Evolutionary conservation across 1,140 invertebrate genomes (phyloP).

Genomic region (Ceratoteleas bidentatus): DNA sequence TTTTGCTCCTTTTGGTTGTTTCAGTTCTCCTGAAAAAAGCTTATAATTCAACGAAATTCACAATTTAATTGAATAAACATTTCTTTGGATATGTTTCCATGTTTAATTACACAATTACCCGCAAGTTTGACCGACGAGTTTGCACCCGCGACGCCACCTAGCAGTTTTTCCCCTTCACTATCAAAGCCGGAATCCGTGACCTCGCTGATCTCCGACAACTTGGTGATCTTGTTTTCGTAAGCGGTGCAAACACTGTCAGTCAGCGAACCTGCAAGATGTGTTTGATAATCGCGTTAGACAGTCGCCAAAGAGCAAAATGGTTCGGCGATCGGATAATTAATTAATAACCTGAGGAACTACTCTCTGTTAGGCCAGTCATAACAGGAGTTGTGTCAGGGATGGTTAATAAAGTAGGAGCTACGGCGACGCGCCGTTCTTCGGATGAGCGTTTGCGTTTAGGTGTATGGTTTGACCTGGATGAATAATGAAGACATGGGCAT

Average conservation of each 20-base stretch:
- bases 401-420: slow-evolving; percentile 76
- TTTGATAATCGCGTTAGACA: not conserved
- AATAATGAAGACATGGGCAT: slow-evolving; percentile 23
- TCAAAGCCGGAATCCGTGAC: slow-evolving; percentile 59
- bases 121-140: too few relatives aligned
- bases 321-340: not conserved
- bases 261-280: slow-evolving; percentile 79
- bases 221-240: slow-evolving; percentile 81
- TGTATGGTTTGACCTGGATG: slow-evolving; percentile 72
- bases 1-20: slow-evolving; percentile 11
- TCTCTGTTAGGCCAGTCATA: slow-evolving; percentile 82
- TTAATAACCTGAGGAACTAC: slow-evolving; percentile 83
- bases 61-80: too few relatives aligned
- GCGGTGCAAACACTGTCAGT: slow-evolving; percentile 84
- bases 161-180: slow-evolving; percentile 45
- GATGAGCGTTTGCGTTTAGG: slow-evolving; percentile 79
- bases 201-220: slow-evolving; percentile 65
- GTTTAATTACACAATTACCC: too few relatives aligned
- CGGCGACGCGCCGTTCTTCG: slow-evolving; percentile 75
- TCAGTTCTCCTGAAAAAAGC: too few relatives aligned
- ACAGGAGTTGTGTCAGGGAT: slow-evolving; percentile 75
- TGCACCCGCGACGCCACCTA: too few relatives aligned
- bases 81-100: too few relatives aligned
- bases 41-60: too few relatives aligned
- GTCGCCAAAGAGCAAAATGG: not conserved